Conservation (phyloP, 1,140 invertebrate species). For the Saccostrea glomerata region DNA sequence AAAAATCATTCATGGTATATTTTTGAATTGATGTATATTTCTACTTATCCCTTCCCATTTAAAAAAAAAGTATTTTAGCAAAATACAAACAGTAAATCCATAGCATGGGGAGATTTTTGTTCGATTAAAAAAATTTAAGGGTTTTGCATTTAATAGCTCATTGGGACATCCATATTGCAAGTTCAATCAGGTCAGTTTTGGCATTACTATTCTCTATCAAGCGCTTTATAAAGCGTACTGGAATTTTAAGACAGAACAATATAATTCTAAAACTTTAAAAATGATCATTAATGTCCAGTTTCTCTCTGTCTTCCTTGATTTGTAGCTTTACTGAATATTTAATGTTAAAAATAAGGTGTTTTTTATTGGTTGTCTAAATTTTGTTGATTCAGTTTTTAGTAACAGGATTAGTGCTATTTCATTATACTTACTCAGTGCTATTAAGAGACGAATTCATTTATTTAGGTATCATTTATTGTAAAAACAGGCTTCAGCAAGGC, state of each 20-base stretch:
- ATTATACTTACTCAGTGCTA: constrained; percentile 5
- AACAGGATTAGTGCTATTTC: not conserved
- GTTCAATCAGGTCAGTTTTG: not conserved
- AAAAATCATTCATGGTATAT: constrained; percentile 14
- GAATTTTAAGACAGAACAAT: not conserved
- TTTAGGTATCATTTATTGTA: not conserved
- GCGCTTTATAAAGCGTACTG: not conserved
- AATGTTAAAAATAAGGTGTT: not conserved
- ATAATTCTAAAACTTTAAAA: not conserved
- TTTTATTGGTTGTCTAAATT: not conserved
- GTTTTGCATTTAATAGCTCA: not conserved
- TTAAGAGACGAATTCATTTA: not conserved
- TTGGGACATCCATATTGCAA: not conserved
- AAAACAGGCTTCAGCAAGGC: not conserved
- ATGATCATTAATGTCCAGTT: not conserved
- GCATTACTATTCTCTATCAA: not conserved
- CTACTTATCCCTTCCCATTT: not conserved
- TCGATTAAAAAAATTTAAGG: not conserved
- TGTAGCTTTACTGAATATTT: not conserved
- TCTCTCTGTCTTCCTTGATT: not conserved
- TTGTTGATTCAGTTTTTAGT: not conserved
- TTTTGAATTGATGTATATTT: not conserved
- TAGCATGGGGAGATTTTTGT: not conserved
- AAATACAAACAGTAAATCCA: not conserved
- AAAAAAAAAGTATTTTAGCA: not conserved